Percentiles rank a stretch among this genome's conserved stretches.
phyloP scores from a whole-genome alignment of 2,797 vertebrate genomes.

The Bradypodion ventrale region DNA sequence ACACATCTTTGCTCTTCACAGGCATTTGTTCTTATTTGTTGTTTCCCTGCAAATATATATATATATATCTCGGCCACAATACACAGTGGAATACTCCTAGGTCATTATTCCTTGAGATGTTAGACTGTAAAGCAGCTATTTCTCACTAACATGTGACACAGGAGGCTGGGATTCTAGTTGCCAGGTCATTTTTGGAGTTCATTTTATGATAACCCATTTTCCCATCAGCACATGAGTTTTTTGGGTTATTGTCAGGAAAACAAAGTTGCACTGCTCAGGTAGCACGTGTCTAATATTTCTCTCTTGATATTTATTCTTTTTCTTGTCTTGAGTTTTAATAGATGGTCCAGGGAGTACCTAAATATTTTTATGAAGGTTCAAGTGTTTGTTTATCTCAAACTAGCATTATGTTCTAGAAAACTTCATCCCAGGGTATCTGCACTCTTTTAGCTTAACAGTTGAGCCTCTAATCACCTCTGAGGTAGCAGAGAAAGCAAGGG shows the following conservation, averaged over 20 bases:
- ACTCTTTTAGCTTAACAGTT: background rate
- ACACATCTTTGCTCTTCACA: constrained; percentile 69
- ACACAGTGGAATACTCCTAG: constrained; percentile 75
- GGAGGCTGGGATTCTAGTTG: constrained; percentile 57
- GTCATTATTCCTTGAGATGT: constrained; percentile 76
- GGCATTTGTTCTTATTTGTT: constrained; percentile 75
- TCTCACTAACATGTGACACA: constrained; percentile 70
- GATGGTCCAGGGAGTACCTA: constrained; percentile 56
- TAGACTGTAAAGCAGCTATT: constrained; percentile 73
- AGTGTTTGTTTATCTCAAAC: constrained; percentile 47
- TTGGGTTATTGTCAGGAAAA: constrained; percentile 60
- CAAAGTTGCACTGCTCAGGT: constrained; percentile 56
- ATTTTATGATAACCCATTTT: constrained; percentile 61
- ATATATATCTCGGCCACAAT: constrained; percentile 74
- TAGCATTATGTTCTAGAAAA: constrained; percentile 42
- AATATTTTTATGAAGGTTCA: constrained; percentile 60
- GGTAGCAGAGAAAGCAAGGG: background rate
- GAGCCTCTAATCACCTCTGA: background rate
- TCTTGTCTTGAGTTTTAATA: constrained; percentile 56
- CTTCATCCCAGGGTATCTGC: constrained; percentile 44
- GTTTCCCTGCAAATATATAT: constrained; percentile 72
- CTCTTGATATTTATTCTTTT: constrained; percentile 53
- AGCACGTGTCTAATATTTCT: constrained; percentile 58
- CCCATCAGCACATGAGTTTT: constrained; percentile 59
- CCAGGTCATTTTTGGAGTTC: constrained; percentile 61